phyloP scores from a whole-genome alignment of 2,797 vertebrate species.

The Cossypha polioptera region DNA sequence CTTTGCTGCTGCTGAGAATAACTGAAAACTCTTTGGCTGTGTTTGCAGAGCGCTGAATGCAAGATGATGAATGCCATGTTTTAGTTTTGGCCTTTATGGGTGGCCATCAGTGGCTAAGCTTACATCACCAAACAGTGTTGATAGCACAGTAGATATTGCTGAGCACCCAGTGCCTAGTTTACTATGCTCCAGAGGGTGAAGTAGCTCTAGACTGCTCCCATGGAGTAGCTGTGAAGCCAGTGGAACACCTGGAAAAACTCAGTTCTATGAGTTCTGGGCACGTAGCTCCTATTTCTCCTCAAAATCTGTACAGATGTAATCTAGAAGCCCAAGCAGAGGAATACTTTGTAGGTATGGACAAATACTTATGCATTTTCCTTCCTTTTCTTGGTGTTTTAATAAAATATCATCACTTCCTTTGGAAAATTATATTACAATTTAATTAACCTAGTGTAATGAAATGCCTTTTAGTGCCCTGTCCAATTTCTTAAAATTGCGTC shows the following conservation, averaged over 20 bases:
- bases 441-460: not conserved
- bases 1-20: not conserved
- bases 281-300: not conserved
- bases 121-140: not conserved
- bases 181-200: not conserved
- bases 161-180: not conserved
- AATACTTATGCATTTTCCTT: not conserved
- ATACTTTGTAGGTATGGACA: not conserved
- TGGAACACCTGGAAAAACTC: not conserved
- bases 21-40: not conserved
- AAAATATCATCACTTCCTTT: not conserved
- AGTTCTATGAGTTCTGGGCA: not conserved
- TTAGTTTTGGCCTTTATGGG: not conserved
- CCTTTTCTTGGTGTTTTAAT: not conserved
- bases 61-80: not conserved
- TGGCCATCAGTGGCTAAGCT: accelerated
- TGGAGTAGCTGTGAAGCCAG: not conserved
- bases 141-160: not conserved
- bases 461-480: not conserved
- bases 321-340: not conserved
- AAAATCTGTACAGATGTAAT: not conserved
- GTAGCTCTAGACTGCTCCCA: not conserved
- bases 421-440: not conserved
- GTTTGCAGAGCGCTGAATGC: not conserved
- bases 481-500: not conserved